Conservation (phyloP, 2,888 invertebrate species). For the Epiblema foenella region DNA sequence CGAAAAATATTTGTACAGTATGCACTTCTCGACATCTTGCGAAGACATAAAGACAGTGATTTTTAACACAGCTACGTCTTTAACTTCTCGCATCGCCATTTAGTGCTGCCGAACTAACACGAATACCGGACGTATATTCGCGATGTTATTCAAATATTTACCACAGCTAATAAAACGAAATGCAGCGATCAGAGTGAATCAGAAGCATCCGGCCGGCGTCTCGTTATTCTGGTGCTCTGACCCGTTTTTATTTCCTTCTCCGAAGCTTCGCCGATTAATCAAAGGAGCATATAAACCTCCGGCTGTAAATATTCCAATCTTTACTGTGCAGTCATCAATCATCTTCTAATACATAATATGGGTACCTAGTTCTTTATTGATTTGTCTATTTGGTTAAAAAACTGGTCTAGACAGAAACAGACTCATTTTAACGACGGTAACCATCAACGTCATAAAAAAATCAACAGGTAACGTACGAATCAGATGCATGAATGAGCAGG, state of each 20-base stretch:
- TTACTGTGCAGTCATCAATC: conserved; percentile 36
- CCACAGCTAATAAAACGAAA: conserved; percentile 25
- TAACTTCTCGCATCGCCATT: neutral
- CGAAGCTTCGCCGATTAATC: conserved; percentile 59
- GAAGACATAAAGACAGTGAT: no score
- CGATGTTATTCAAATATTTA: conserved; percentile 23
- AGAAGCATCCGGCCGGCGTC: conserved; percentile 66
- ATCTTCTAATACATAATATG: conserved; percentile 24
- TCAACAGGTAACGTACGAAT: conserved; percentile 1
- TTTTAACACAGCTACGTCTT: neutral
- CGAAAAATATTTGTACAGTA: neutral
- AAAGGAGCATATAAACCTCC: conserved; percentile 35
- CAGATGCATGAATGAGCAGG: neutral
- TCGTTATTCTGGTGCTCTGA: conserved; percentile 68
- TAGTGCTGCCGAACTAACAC: neutral
- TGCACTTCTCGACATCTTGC: neutral
- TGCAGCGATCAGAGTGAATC: conserved; percentile 71
- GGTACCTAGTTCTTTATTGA: conserved; percentile 24
- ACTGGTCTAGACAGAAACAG: neutral
- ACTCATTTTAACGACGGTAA: neutral
- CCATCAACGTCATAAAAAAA: conserved; percentile 13
- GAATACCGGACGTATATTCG: conserved; percentile 12
- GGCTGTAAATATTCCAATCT: conserved; percentile 27
- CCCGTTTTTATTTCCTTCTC: conserved; percentile 61
- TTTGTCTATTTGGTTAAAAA: conserved; percentile 15